A percentile compares a stretch with the other conserved stretches of the same genome.
Evolutionary conservation across 2,113 vertebrate genomes (phyloP).

Genomic region (Pterocles gutturalis): DNA sequence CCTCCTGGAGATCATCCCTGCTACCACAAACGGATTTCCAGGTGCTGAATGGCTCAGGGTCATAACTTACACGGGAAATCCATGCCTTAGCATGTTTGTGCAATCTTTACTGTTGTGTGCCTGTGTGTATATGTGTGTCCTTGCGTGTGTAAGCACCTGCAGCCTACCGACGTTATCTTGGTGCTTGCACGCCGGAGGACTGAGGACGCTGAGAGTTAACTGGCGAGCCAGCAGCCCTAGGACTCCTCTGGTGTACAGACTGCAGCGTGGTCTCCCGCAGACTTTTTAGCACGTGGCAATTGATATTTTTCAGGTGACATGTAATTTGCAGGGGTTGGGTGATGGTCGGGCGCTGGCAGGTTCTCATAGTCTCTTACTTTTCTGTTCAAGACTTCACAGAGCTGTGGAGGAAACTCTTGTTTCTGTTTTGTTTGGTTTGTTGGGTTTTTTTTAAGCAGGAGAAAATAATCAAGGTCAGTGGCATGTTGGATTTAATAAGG

Average conservation of each 20-base stretch:
- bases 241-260: accelerated
- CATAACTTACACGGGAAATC: background rate
- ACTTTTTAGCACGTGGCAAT: background rate
- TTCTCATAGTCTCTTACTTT: background rate
- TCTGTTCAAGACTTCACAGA: background rate
- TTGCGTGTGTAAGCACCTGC: accelerated
- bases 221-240: background rate
- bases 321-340: background rate
- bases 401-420: background rate
- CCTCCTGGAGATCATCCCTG: background rate
- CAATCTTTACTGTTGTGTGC: background rate
- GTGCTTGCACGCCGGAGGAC: accelerated
- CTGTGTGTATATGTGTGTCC: background rate
- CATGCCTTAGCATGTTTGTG: background rate
- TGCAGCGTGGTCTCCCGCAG: background rate
- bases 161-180: too few species aligned
- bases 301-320: background rate
- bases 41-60: background rate
- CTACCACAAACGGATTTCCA: background rate
- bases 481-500: background rate
- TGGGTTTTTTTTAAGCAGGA: background rate
- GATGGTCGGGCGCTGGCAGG: background rate
- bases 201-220: background rate
- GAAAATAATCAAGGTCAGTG: background rate
- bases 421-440: background rate